These are phyloP conservation scores for Hypselothyrea guttata DNA, from an alignment of 2,888 invertebrate species.

Conservation along the genomic window DNA sequence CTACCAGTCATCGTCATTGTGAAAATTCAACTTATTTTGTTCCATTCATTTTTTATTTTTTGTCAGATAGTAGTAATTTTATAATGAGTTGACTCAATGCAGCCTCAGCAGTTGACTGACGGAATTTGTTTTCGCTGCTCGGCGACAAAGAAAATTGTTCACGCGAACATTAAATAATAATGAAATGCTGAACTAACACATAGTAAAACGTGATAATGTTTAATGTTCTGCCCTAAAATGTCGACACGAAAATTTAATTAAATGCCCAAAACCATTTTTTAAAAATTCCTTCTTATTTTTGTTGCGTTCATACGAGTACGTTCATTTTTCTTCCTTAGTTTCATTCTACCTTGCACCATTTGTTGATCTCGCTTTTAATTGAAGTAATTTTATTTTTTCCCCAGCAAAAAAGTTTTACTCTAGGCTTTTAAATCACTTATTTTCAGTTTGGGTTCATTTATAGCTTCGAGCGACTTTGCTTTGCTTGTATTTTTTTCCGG, in stretches of 20 bases:
- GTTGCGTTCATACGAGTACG: not conserved
- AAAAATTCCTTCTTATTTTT: conserved; percentile 5
- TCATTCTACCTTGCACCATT: conserved; percentile 27
- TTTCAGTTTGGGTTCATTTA: conserved; percentile 30
- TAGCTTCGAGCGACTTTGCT: conserved; percentile 34
- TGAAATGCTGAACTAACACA: conserved; percentile 41
- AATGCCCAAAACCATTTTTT: conserved; percentile 12
- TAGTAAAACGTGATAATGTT: conserved; percentile 18
- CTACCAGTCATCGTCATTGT: conserved; percentile 41
- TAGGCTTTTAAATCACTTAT: conserved; percentile 42
- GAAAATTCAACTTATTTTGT: conserved; percentile 26
- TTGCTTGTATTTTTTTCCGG: conserved; percentile 16
- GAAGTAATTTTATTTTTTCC: conserved; percentile 43
- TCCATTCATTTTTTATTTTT: conserved; percentile 15
- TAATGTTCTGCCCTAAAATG: conserved; percentile 9
- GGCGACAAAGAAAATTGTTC: conserved; percentile 44
- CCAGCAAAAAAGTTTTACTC: conserved; percentile 3
- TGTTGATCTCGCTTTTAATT: conserved; percentile 45
- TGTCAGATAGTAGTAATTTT: conserved; percentile 61
- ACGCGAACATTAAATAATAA: conserved; percentile 52
- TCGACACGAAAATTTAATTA: conserved; percentile 12
- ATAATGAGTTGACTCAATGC: conserved; percentile 77
- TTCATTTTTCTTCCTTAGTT: conserved; percentile 11
- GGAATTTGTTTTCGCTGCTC: conserved; percentile 25
- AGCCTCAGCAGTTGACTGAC: conserved; percentile 39